A percentile compares a stretch with the other conserved stretches of the same genome.
These are phyloP conservation scores for Trichonephila inaurata DNA, from an alignment of 1,140 invertebrate genomes.

Conservation along the genomic window DNA sequence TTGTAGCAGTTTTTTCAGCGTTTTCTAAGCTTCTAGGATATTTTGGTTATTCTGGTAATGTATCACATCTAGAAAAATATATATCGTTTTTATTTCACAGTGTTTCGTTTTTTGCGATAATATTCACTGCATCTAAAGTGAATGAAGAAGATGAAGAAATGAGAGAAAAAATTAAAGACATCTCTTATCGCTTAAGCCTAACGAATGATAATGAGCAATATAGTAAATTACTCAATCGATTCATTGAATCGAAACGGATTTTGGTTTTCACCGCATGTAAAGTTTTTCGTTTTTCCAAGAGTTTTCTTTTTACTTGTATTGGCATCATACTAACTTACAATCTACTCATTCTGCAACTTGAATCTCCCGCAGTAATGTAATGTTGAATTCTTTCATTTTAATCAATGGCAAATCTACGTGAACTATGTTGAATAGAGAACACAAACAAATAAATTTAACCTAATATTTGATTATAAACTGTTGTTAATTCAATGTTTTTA, in stretches of 20 bases:
- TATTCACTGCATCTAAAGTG: neutral
- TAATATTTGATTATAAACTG: no score
- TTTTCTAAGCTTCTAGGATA: neutral
- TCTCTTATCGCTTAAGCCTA: neutral
- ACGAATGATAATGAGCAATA: neutral
- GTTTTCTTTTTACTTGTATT: neutral
- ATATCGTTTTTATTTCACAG: neutral
- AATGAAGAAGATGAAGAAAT: neutral
- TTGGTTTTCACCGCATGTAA: neutral
- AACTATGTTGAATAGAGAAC: no score
- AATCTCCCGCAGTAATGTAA: neutral
- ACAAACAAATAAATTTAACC: no score
- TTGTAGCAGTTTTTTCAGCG: neutral
- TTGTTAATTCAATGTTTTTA: no score
- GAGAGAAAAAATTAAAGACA: neutral
- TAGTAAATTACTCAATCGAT: neutral
- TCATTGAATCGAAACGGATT: neutral
- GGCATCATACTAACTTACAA: slow-evolving; percentile 33
- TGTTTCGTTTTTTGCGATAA: slow-evolving; percentile 20
- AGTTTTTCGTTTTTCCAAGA: neutral
- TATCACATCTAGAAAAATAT: neutral
- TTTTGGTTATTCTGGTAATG: neutral
- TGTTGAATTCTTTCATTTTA: no score
- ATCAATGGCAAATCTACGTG: no score
- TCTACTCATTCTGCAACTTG: slow-evolving; percentile 11